Base-by-base conservation (phyloP, 2,797 vertebrate genomes). In the Etheostoma perlongum region DNA sequence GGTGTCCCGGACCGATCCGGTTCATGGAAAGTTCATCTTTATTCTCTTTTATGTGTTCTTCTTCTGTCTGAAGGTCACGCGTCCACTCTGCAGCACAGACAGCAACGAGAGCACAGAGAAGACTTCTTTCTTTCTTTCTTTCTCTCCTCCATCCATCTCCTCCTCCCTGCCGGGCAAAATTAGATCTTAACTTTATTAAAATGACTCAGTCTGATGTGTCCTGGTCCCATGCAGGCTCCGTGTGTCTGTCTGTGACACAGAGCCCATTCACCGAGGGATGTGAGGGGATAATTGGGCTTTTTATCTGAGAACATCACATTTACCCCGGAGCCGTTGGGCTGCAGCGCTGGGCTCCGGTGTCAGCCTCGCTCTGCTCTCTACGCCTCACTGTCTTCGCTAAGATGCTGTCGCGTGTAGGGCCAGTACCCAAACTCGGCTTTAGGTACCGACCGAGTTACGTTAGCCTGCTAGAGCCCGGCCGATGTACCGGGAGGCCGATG, bases 171-270 rank as follows among this genome's bases (percentile, higher is more conserved):
- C 48, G 23, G 67, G 25, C 57, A 68, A 68, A 83, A 23, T 85
- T 77, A 19, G 40, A 79, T 67, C 42, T 52, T 84, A 89, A 89
- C 79, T 86, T 84, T 47, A 80, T 91, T 88, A 90, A 68, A 84
- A 30, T 72, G 82, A 79, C 59, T 81, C 81, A 49, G 63, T 72
- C 46, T 23, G 21, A 23, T 23, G 21, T 23, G 21, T 23, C 21
- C 21, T 23, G 21, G 21, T 23, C 21, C 21, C 21, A 23, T 23
- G 21, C 21, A 23, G 21, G 21, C 21, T 23, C 21, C 21, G 21
- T n/a, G n/a, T n/a, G n/a, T 23, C 87, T 90, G 90, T 91, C 73
- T 40, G 67, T 87, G 84, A 89, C 82, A 89, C 82, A 69, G 84
- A 2, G 42, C 59, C 66, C 69, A 83, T 88, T 88, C 79, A 88